Conservation (phyloP, 2,113 vertebrate genomes). For the Calcarius ornatus region DNA sequence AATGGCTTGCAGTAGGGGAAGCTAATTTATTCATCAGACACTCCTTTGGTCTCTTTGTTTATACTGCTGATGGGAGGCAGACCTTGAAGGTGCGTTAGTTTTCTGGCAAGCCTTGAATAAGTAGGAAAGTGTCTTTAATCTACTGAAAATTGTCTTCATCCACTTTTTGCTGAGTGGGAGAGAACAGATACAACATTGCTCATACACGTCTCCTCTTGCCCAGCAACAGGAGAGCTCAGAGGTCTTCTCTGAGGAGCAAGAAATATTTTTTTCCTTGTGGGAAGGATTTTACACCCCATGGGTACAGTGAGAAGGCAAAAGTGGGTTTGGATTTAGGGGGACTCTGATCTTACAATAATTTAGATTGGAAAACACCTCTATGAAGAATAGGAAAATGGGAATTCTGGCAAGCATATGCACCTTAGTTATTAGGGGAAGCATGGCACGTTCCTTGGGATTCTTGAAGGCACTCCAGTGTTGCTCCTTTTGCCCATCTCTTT, state of each 20-base stretch:
- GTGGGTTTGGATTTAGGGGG: neutral
- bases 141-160: neutral
- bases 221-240: neutral
- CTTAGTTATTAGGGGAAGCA: neutral
- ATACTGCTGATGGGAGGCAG: neutral
- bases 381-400: neutral
- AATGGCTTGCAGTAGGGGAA: neutral
- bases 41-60: neutral
- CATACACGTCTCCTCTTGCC: neutral
- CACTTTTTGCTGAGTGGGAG: neutral
- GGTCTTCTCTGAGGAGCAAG: neutral
- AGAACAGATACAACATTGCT: neutral
- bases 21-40: neutral
- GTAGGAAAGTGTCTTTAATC: neutral
- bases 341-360: neutral
- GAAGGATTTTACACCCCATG: neutral
- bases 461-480: rapidly evolving
- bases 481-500: neutral
- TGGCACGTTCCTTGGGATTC: rapidly evolving
- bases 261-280: neutral
- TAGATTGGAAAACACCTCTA: neutral
- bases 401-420: rapidly evolving
- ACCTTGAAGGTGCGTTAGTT: neutral
- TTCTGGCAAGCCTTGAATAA: neutral
- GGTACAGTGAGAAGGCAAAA: neutral